Base-by-base conservation (phyloP, 2,888 invertebrate species). In the Euplexia lucipara region DNA sequence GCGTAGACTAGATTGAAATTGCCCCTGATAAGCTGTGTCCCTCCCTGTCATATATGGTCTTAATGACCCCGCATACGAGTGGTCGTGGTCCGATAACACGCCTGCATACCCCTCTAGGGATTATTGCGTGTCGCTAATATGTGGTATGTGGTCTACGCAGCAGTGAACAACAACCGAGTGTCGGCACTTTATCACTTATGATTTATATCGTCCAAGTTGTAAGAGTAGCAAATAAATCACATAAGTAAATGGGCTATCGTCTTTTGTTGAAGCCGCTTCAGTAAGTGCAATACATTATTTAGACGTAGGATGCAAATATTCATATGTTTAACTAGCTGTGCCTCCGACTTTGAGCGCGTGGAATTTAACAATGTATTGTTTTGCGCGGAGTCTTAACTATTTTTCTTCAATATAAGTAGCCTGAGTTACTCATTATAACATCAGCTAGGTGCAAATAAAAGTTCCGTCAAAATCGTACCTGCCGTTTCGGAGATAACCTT, bases 151-250 rank as follows among this genome's bases (percentile, higher is more conserved):
- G 34, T 39, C n/a, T n/a, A 32, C 37, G 39, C 37, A 52, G 52
- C 59, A 48, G 48, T 69, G 73, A 75, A 74, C 69, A 63, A 74
- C 63, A 69, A 35, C 20, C 53, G 14, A 35, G 30, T 69, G 73
- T 74, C 70, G 56, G 75, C 73, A 56, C 75, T 73, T 69, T 69
- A 73, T 73, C 73, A 57, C 41, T 20, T 22, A 49, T 75, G 75
- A 73, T 74, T 73, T 69, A 73, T 73, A 45, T 53, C 56, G 35
- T 53, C 1, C 44, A 45, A 60, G 44, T 74, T 60, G 56, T 56
- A 48, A 44, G 63, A 57, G 56, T 48, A 30, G 63, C 49, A 37
- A 63, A 73, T 73, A 73, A 63, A 73, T 73, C 69, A 75, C 44
- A 9, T 2, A 14, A 59, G 73, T 59, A 65, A 66, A 72, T 60